Evolutionary conservation across 1,140 invertebrate genomes (phyloP).

Genomic region (Drosophila littoralis): DNA sequence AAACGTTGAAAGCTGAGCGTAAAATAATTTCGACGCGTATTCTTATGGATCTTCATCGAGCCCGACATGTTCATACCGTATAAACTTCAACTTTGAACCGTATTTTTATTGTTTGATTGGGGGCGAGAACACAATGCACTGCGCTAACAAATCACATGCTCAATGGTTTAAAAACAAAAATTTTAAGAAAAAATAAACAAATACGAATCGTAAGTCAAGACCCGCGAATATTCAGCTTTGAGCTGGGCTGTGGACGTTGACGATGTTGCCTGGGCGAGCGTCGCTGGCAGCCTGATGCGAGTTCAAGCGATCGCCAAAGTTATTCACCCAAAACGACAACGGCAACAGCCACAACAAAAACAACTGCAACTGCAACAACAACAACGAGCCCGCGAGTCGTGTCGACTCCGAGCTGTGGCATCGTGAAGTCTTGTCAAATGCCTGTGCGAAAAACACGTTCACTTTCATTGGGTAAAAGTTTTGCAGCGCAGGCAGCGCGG

Average conservation of each 20-base stretch:
- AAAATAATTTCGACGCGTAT: constrained; percentile 76
- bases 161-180: neutral
- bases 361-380: neutral
- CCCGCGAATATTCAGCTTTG: neutral
- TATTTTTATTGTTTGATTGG: neutral
- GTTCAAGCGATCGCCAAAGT: constrained; percentile 76
- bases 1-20: constrained; percentile 76
- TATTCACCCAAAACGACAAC: constrained; percentile 73
- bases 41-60: constrained; percentile 73
- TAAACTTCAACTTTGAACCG: neutral
- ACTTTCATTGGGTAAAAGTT: constrained; percentile 76
- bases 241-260: constrained; percentile 16
- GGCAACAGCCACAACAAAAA: neutral
- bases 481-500: constrained; percentile 27
- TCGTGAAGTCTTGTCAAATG: constrained; percentile 9
- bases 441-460: constrained; percentile 62
- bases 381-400: constrained; percentile 7
- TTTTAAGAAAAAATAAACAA: neutral
- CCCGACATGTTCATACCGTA: constrained; percentile 69
- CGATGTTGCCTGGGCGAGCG: constrained; percentile 63
- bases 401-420: constrained; percentile 10
- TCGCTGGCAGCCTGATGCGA: constrained; percentile 65
- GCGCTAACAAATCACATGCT: constrained; percentile 34
- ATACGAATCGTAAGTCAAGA: too few relatives aligned
- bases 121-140: constrained; percentile 1